A percentile compares a stretch with the other conserved stretches of the same genome.
Evolutionary conservation across 2,113 vertebrate genomes (phyloP).

Genomic region (Xyliphius kryptos): DNA sequence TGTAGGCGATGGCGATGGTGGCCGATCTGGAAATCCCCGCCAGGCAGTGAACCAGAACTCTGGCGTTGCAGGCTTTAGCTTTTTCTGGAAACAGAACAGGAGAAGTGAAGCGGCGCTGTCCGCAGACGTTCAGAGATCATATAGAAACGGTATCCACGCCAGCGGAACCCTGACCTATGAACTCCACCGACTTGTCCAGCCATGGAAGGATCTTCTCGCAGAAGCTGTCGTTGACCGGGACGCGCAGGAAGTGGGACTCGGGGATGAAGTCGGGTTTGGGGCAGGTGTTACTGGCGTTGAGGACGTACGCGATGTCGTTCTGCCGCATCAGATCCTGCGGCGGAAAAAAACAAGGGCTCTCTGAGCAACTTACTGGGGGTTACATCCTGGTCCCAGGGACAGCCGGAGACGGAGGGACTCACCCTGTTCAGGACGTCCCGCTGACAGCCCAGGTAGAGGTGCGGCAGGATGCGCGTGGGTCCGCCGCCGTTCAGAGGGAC

Average conservation of each 20-base stretch:
- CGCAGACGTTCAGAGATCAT: too few relatives aligned
- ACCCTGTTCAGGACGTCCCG: slow-evolving; percentile 93
- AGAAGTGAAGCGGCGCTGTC: too few relatives aligned
- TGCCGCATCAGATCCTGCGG: slow-evolving; percentile 91
- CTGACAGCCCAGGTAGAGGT: slow-evolving; percentile 94
- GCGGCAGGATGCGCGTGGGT: slow-evolving; percentile 89
- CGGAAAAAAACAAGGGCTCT: not conserved
- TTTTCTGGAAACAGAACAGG: slow-evolving; percentile 70
- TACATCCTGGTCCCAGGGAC: too few relatives aligned
- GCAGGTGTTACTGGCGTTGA: slow-evolving; percentile 92
- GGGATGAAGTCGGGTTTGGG: slow-evolving; percentile 94
- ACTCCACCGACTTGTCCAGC: slow-evolving; percentile 91
- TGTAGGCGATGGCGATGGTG: slow-evolving; percentile 74
- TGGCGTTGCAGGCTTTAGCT: slow-evolving; percentile 79
- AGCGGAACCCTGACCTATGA: slow-evolving; percentile 75
- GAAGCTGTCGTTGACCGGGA: slow-evolving; percentile 95
- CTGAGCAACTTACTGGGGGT: too few relatives aligned
- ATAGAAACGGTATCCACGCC: too few relatives aligned
- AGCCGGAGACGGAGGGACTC: slow-evolving; percentile 22
- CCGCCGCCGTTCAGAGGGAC: slow-evolving; percentile 77
- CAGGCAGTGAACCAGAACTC: slow-evolving; percentile 72
- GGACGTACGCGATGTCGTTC: slow-evolving; percentile 82
- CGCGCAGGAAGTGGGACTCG: slow-evolving; percentile 86
- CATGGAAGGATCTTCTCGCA: slow-evolving; percentile 96
- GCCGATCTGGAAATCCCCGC: slow-evolving; percentile 73